These are phyloP conservation scores for Rhinoptilus africanus DNA, from an alignment of 2,113 vertebrate genomes.

Conservation along the genomic window DNA sequence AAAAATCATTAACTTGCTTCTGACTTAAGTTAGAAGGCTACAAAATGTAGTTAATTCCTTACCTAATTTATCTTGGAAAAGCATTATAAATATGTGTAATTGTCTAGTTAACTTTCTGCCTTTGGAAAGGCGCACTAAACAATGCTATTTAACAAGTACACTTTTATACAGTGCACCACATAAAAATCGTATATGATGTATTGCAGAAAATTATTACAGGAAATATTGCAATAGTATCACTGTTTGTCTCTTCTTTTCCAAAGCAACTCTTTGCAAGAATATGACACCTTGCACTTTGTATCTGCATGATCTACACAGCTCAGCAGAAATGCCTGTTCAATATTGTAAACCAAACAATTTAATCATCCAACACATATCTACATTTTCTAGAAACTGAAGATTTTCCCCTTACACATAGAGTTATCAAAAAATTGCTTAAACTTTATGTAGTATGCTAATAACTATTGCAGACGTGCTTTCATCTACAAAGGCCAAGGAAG, in stretches of 20 bases:
- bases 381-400: background rate
- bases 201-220: background rate
- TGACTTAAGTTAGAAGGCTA: background rate
- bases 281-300: background rate
- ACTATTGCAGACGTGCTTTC: background rate
- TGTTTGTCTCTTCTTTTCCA: background rate
- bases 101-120: background rate
- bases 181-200: background rate
- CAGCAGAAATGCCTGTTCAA: background rate
- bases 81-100: background rate
- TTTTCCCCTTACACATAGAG: background rate
- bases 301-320: background rate
- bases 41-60: background rate
- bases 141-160: background rate
- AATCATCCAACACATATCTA: background rate
- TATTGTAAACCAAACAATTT: background rate
- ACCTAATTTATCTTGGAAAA: background rate
- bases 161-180: background rate
- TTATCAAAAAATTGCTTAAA: background rate
- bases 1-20: background rate
- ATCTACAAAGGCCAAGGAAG: background rate
- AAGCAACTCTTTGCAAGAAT: background rate
- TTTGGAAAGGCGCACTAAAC: background rate
- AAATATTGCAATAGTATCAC: background rate
- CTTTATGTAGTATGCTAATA: background rate